A percentile compares a stretch with the other conserved stretches of the same genome.
These are phyloP conservation scores for Pristionchus fissidentatus DNA, from an alignment of 2,888 invertebrate species.

Conservation along the genomic window DNA sequence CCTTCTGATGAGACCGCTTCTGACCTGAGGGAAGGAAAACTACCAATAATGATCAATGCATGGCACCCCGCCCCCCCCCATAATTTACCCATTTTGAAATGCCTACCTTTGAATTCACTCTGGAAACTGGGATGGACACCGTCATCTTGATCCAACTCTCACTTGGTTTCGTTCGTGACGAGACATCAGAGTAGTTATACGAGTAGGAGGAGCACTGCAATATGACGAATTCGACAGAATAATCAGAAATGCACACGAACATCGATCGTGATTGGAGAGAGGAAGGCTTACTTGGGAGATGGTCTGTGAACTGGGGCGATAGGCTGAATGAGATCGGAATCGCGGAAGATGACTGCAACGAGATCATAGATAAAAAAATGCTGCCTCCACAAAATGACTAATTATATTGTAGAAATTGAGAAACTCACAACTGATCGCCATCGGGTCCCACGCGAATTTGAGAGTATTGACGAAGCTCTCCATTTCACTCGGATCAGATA, in stretches of 20 bases:
- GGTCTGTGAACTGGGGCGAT: background rate
- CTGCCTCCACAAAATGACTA: no score
- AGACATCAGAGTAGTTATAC: no score
- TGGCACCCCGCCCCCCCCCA: no score
- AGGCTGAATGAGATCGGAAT: background rate
- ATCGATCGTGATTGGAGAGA: no score
- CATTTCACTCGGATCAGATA: background rate
- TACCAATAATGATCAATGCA: background rate
- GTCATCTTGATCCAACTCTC: background rate
- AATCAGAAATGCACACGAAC: no score
- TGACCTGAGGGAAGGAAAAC: background rate
- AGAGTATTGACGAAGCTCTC: background rate
- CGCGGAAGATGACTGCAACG: background rate
- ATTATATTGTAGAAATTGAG: no score
- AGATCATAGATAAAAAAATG: no score
- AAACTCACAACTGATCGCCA: no score
- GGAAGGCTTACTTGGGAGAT: constrained; percentile 16
- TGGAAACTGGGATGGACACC: background rate
- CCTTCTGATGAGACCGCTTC: background rate
- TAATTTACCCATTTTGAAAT: no score
- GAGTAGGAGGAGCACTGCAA: background rate
- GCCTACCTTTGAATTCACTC: constrained; percentile 13
- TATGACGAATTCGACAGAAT: no score
- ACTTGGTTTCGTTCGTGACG: background rate
- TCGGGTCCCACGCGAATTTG: background rate